A percentile compares a stretch with the other conserved stretches of the same genome.
These are phyloP conservation scores for Drosophila pruinosa DNA, from an alignment of 1,140 invertebrate species.

Conservation along the genomic window DNA sequence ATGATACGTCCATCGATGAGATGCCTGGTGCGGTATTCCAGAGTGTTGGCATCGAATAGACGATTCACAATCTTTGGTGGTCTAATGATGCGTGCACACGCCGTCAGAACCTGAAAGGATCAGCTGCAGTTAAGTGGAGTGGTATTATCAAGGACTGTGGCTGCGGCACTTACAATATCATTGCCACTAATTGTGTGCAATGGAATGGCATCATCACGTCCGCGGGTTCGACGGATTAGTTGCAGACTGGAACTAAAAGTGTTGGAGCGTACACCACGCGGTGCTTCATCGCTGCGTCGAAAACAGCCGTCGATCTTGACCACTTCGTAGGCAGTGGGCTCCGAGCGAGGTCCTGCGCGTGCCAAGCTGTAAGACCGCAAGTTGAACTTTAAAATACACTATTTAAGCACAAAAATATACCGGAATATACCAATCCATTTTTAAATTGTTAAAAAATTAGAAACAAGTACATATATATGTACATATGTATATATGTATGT, in stretches of 20 bases:
- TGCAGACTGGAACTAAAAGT: constrained; percentile 83
- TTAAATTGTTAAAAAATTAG: too few species aligned
- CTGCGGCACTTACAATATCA: constrained; percentile 84
- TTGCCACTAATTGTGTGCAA: constrained; percentile 84
- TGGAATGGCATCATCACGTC: constrained; percentile 83
- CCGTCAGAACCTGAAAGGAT: constrained; percentile 86
- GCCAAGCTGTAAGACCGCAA: constrained; percentile 86
- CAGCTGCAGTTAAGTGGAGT: neutral
- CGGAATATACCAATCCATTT: too few species aligned
- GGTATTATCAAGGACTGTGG: neutral
- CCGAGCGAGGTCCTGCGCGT: constrained; percentile 86
- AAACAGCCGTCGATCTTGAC: constrained; percentile 85
- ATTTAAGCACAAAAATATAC: too few species aligned
- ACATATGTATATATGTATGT: too few species aligned
- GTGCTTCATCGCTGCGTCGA: constrained; percentile 84
- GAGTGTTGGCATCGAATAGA: constrained; percentile 88
- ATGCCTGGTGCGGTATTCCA: constrained; percentile 94
- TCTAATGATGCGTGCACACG: constrained; percentile 86
- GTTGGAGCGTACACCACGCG: constrained; percentile 68
- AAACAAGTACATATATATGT: too few species aligned
- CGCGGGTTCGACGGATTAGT: constrained; percentile 83
- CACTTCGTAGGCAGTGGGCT: constrained; percentile 87
- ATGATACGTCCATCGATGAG: constrained; percentile 92
- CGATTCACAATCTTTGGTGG: constrained; percentile 88
- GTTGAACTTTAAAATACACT: too few species aligned